These are phyloP conservation scores for Oncorhynchus nerka DNA, from an alignment of 2,113 vertebrate species.

Conservation along the genomic window DNA sequence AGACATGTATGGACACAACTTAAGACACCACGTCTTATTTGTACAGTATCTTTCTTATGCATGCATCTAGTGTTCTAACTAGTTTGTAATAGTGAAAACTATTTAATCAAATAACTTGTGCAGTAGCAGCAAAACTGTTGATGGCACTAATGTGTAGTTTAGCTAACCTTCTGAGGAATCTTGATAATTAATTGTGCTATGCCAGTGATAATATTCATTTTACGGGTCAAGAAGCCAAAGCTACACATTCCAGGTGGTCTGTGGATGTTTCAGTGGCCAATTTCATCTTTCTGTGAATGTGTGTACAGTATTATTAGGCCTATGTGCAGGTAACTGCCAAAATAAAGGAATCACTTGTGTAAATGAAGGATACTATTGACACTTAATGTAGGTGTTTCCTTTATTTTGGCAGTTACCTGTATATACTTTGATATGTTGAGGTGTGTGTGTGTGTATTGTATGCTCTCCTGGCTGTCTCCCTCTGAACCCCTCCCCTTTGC, in stretches of 20 bases:
- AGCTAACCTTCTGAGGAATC: neutral
- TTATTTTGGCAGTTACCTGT: too few relatives aligned
- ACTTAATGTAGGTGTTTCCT: slow-evolving; percentile 3
- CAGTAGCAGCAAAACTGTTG: slow-evolving; percentile 3
- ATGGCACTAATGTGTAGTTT: neutral
- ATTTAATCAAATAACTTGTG: slow-evolving; percentile 15
- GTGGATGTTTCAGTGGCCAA: slow-evolving; percentile 12
- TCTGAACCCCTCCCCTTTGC: neutral
- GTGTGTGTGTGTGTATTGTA: neutral
- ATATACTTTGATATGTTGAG: neutral
- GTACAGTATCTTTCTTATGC: slow-evolving; percentile 25
- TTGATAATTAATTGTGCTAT: neutral
- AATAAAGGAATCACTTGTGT: too few relatives aligned
- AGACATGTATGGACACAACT: slow-evolving; percentile 42
- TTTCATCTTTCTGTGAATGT: neutral
- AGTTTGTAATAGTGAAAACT: neutral
- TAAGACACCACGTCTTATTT: slow-evolving; percentile 1
- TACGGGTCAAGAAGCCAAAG: neutral
- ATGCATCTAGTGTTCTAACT: slow-evolving; percentile 50
- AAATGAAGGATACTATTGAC: too few relatives aligned
- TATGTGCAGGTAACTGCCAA: too few relatives aligned
- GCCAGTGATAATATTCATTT: neutral
- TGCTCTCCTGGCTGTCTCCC: slow-evolving; percentile 1
- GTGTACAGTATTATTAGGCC: neutral
- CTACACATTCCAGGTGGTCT: neutral